Base-by-base conservation (phyloP, 1,140 invertebrate genomes). In the Dendroctonus valens region DNA sequence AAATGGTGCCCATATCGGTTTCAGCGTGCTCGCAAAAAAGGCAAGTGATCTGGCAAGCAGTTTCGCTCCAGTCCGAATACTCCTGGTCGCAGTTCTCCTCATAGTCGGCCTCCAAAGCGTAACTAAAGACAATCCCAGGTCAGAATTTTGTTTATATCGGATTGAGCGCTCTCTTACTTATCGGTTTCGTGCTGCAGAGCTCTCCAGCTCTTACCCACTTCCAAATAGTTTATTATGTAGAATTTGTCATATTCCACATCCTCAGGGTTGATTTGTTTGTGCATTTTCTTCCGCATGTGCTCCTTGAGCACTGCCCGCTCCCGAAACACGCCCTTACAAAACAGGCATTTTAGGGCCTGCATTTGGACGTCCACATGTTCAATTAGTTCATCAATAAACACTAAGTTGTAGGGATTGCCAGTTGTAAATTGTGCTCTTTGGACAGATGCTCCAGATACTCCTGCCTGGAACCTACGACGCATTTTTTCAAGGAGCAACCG, bases 261-360 rank as follows among this genome's bases (percentile, higher is more conserved):
- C 51, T 84, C 81, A 0, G 92, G 91, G 81, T 97, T 96, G 26
- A 97, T 89, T 75, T 89, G 82, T 76, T 95, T 94, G 75, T 97
- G 95, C 3, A 89, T 85, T 78, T 97, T 97, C 74, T 97, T 97
- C 11, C 95, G 82, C 94, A 97, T 97, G 73, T 97, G 94, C 74
- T 96, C 93, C 76, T 94, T 95, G 3, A 97, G 78, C 41, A 91
- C 88, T 38, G 80, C 82, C 38, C 91, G 83, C 79, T 93, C 91
- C 77, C 91, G 91, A 72, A 95, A 97, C 0, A 82, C 80, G 74
- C 92, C 93, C 79, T 95, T 92, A 81, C 95, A 97, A 76, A 87
- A 96, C 15, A 97, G 85, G 75, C 95, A 97, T 61, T 83, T 78
- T 57, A 90, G 81, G 62, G 86, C 86, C 69, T 59, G 79, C 9